Conservation (phyloP, 1,140 invertebrate species). For the Drosophila kanapiae region DNA sequence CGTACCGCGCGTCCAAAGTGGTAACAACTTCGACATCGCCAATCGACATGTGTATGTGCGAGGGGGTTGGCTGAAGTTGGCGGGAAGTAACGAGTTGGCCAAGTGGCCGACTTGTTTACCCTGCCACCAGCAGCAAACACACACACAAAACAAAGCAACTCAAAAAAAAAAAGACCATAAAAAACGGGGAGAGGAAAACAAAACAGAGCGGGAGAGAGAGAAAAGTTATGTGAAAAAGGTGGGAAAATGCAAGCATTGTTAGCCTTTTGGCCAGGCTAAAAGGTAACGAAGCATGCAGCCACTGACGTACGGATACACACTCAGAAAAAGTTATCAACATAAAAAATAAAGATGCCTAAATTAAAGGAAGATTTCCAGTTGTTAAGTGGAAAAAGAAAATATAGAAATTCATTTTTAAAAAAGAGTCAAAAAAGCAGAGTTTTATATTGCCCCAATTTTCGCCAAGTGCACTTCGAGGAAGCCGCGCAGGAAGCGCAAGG, state of each 20-base stretch:
- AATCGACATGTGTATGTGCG: conserved; percentile 36
- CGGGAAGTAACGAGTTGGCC: conserved; percentile 66
- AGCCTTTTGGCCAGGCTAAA: conserved; percentile 69
- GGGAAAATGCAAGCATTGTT: conserved; percentile 84
- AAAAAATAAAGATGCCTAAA: no score
- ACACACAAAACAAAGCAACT: conserved; percentile 40
- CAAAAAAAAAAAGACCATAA: conserved; percentile 11
- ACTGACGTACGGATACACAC: conserved; percentile 39
- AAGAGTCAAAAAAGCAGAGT: no score
- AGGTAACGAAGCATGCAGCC: conserved; percentile 82
- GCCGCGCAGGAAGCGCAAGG: conserved; percentile 79
- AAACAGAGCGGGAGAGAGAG: conserved; percentile 46
- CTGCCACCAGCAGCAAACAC: conserved; percentile 64
- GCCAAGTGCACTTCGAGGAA: conserved; percentile 50
- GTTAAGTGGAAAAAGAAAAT: no score
- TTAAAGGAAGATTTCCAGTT: neutral
- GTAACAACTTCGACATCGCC: conserved; percentile 79
- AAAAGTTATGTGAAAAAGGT: conserved; percentile 83
- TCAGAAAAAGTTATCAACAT: neutral
- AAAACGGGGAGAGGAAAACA: conserved; percentile 25
- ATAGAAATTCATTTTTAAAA: no score
- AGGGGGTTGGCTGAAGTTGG: conserved; percentile 14
- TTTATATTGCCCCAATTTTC: neutral
- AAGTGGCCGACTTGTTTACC: conserved; percentile 81
- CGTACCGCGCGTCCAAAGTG: conserved; percentile 72